phyloP scores from a whole-genome alignment of 2,797 vertebrate species.

The Erethizon dorsatum region DNA sequence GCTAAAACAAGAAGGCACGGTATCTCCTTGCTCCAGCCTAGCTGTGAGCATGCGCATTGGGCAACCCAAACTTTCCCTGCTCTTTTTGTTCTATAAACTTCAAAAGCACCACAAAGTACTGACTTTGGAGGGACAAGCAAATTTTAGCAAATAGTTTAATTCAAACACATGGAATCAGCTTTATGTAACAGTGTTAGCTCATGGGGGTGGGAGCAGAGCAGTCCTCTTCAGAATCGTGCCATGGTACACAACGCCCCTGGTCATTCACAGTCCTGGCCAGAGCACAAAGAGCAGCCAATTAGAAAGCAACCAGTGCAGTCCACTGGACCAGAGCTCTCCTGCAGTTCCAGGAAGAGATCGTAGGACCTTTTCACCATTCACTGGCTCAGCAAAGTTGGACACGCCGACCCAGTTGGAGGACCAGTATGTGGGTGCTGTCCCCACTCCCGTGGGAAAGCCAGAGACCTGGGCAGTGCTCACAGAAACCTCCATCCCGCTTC shows the following conservation, averaged over 20 bases:
- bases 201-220: background rate
- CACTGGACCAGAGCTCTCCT: background rate
- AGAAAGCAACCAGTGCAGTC: background rate
- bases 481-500: background rate
- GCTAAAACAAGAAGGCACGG: background rate
- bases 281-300: background rate
- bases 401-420: background rate
- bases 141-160: background rate
- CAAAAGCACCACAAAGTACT: background rate
- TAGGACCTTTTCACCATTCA: background rate
- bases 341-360: background rate
- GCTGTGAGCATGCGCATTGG: background rate
- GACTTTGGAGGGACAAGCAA: background rate
- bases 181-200: background rate
- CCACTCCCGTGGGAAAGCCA: background rate
- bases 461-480: background rate
- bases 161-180: background rate
- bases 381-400: background rate
- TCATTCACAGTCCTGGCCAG: background rate
- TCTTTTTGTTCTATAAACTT: background rate
- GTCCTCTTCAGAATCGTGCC: background rate
- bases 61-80: background rate
- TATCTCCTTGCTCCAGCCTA: too few relatives aligned
- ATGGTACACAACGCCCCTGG: too few relatives aligned
- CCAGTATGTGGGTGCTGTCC: background rate